Base-by-base conservation (phyloP, 2,888 invertebrate species). In the Acleris holmiana region DNA sequence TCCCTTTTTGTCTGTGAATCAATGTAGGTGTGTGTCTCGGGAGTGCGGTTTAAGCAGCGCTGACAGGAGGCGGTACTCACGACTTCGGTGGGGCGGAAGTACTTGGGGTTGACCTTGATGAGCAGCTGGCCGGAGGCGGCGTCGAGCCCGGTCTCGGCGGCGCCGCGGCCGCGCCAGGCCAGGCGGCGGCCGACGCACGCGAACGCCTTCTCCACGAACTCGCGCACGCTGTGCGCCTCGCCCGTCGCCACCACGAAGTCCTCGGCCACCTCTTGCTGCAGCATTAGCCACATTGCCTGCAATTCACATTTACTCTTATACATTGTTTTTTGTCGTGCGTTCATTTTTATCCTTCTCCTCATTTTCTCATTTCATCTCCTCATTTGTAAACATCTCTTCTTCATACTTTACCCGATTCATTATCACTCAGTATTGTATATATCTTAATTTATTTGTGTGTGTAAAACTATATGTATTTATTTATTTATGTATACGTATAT, bases 211-310 rank as follows among this genome's bases (percentile, higher is more conserved):
- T 98, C 98, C 0, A 99, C 98, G 92, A 99, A 99, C 88, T 99
- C 98, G 13, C 98, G 93, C 0, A 99, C 99, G 84, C 98, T 99
- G 88, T 98, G 98, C 15, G 96, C 95, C 84, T 98, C 97, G 0
- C 99, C 99, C 0, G 99, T 99, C 5, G 99, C 98, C 74, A 99
- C 98, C 5, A 99, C 99, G 93, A 96, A 99, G 91, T 99, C 99
- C 58, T 99, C 97, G 0, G 99, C 97, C 41, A 91, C 86, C 0
- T 98, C 95, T 80, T 97, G 96, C 84, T 99, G 99, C 17, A 99
- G 93, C 98, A 99, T 99, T 84, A 98, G 90, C 99, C 99, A 99
- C 99, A 99, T 99, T 0, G 99, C 99, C 96, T 98, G 81, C 0
- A 71, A 67, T 57, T 10, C 8, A 1, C 7, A 25, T 25, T 25